phyloP scores from a whole-genome alignment of 2,113 vertebrate species.

The Dromaius novaehollandiae region DNA sequence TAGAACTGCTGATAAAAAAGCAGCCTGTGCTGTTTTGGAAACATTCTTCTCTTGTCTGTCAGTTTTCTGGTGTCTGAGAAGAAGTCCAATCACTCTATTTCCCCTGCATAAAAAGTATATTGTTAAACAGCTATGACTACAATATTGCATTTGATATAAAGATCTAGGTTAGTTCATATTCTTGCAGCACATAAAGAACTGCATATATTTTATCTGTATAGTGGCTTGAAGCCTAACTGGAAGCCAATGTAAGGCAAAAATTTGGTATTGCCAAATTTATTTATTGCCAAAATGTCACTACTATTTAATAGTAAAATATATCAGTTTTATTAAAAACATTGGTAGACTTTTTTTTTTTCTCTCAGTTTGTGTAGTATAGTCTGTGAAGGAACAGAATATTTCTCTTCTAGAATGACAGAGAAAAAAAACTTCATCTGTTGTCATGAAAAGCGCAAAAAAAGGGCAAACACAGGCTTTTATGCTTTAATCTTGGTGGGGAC shows the following conservation, averaged over 20 bases:
- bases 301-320: neutral
- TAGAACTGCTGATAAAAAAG: neutral
- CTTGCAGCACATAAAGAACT: neutral
- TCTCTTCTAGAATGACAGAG: neutral
- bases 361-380: neutral
- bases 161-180: neutral
- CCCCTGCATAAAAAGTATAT: neutral
- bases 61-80: neutral
- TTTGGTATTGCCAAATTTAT: neutral
- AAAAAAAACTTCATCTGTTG: neutral
- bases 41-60: neutral
- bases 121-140: neutral
- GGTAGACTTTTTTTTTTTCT: neutral
- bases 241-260: neutral
- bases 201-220: neutral
- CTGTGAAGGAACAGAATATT: neutral
- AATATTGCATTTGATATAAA: neutral
- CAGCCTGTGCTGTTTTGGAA: neutral
- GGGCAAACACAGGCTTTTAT: neutral
- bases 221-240: neutral
- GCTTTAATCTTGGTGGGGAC: neutral
- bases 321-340: neutral
- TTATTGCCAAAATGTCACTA: neutral
- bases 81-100: conserved; percentile 1
- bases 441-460: neutral